phyloP scores from a whole-genome alignment of 2,113 vertebrate genomes.

The Myodes glareolus region DNA sequence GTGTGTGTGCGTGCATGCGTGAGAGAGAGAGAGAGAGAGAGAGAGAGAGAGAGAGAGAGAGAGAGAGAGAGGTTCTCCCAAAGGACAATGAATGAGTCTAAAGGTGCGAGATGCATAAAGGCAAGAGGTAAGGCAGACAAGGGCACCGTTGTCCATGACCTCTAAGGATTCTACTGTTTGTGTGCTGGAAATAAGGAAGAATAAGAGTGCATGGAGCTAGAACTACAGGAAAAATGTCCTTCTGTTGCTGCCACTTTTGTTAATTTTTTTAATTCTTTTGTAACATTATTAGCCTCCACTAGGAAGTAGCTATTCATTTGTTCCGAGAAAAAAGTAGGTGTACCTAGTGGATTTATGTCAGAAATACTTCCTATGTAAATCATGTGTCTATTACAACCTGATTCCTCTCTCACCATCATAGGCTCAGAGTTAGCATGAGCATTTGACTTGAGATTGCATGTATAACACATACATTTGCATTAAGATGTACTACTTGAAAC shows the following conservation, averaged over 20 bases:
- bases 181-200: background rate
- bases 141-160: background rate
- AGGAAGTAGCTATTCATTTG: constrained; percentile 36
- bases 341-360: constrained; percentile 8
- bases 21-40: too few relatives aligned
- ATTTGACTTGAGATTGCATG: background rate
- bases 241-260: background rate
- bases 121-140: background rate
- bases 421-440: background rate
- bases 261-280: constrained; percentile 60
- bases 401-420: background rate
- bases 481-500: background rate
- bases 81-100: background rate
- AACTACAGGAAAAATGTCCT: constrained; percentile 28
- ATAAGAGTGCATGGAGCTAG: background rate
- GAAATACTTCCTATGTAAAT: background rate
- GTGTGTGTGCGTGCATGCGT: background rate
- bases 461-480: background rate
- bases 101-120: background rate
- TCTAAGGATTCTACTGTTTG: background rate
- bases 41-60: too few relatives aligned
- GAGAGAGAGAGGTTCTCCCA: background rate
- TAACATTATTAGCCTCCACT: constrained; percentile 5
- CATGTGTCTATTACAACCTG: background rate
- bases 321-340: constrained; percentile 36